Evolutionary conservation across 1,140 invertebrate species (phyloP), one percentile per base, ranked within the genome.

Genomic region (Condylostylus longicornis): DNA sequence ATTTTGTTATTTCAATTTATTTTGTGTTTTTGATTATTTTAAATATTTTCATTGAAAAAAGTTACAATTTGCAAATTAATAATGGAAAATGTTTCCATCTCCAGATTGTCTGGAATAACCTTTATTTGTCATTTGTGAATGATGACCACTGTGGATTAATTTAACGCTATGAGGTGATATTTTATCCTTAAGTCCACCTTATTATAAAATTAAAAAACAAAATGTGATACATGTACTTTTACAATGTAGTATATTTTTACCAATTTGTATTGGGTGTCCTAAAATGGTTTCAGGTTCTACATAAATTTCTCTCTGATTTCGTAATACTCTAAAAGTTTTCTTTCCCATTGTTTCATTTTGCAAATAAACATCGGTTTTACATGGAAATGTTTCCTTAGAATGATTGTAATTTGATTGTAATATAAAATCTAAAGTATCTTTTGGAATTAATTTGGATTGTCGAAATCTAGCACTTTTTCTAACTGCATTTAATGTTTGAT

Each of bases 101-200:
- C 67, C 67, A 6, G 70, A 64, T 49, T 77, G 71, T 44, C 74
- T 64, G 21, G 71, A 73, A 52, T 71, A 77, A 10, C 74, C 74
- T 38, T 72, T 72, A 48, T 75, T 75, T 2, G 72, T 73, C 50
- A 74, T 64, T 21, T 74, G 71, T 3, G 69, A 71, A 51, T 76
- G 74, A 18, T 72, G 70, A 4, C 71, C 71, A 3, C 72, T 74
- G 44, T 74, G 74, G 62, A 76, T 75, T 2, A 77, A 52, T 48
- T 76, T 74, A 9, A 75, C 65, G 40, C 67, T 70, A 47, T 69
- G 67, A 1, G 69, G 72, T 38, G 72, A 70, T 3, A 58, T 58
- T 28, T 65, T 64, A 32, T 75, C 70, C 13, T 50, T 65, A 21
- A 73, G 61, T 3, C 73, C 73, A 27, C 72, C 70, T 73, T 37